Conservation (phyloP, 2,113 vertebrate species). For the Peucedramus taeniatus region DNA sequence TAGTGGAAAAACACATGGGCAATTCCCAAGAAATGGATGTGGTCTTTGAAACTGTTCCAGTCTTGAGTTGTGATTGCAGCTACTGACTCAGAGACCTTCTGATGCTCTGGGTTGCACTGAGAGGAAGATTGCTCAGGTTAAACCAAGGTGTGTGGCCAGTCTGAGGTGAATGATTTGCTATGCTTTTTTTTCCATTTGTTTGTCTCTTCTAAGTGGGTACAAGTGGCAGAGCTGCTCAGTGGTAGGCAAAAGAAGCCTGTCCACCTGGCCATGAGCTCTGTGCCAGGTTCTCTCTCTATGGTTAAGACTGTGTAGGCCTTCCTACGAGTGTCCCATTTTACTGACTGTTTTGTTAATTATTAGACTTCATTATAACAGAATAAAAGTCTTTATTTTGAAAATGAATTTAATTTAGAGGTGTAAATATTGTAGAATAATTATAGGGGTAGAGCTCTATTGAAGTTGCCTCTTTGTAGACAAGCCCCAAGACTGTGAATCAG, state of each 20-base stretch:
- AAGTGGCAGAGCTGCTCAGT: background rate
- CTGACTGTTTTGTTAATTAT: background rate
- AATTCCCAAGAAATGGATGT: background rate
- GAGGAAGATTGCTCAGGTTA: background rate
- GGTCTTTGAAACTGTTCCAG: background rate
- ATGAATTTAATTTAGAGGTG: background rate
- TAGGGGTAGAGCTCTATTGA: background rate
- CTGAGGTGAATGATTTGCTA: background rate
- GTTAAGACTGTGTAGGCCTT: background rate
- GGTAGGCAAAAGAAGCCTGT: background rate
- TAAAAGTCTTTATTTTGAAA: background rate
- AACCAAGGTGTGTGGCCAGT: background rate
- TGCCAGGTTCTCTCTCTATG: background rate
- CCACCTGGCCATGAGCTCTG: background rate
- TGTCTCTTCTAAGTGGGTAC: background rate
- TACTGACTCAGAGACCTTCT: background rate
- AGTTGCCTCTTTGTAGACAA: background rate
- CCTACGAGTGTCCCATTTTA: background rate
- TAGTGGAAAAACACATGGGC: background rate
- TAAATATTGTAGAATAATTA: background rate
- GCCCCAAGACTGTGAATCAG: background rate
- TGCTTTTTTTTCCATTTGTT: background rate
- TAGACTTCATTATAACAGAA: background rate
- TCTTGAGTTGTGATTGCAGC: background rate
- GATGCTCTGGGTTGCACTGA: background rate